Base-by-base conservation (phyloP, 2,797 vertebrate species). In the Chiroxiphia lanceolata region DNA sequence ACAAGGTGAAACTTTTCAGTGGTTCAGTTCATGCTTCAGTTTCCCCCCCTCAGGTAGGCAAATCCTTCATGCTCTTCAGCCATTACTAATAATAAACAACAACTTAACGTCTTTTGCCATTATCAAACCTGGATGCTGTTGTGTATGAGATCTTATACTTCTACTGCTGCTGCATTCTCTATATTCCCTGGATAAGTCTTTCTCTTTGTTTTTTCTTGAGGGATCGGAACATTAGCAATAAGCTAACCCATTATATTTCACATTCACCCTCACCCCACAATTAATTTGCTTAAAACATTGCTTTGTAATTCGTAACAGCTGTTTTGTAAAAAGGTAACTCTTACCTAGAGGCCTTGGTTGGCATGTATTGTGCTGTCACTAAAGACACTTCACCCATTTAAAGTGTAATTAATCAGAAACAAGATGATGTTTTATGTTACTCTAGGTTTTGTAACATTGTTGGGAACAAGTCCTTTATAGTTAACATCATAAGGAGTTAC, bases 201-300 rank as follows among this genome's bases (percentile, higher is more conserved):
- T 74, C 7, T 48, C 15, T 51, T 51, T 47, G 6, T 3, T 0
- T 20, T 54, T 79, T 63, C 16, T 4, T 1, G 4, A 13, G 27
- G 15, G 10, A 57, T 44, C 33, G 27, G 36, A 82, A 44, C 22
- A 33, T 74, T n/a, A 75, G 7, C 34, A 47, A 10, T 63, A 69
- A 85, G 9, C 50, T 56, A 68, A 81, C 19, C n/a, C 6, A 6
- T 65, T 88, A 31, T 15, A 6, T 60, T 36, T 60, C 47, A 18
- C 6, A 31, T 59, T 60, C 33, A 8, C 8, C 27, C 12, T 36
- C 27, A n/a, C 5, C 4, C 0, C 3, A 2, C 42, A 36, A 3
- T 56, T 84, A 53, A 80, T 91, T 50, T 77, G 42, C 53, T 68
- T 64, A 36, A 89, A 64, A 36, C 31, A 8, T 54, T 1, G 2